A percentile compares a stretch with the other conserved stretches of the same genome.
These are phyloP conservation scores for Rhyacophila brunnea DNA, from an alignment of 1,140 invertebrate species.

Conservation along the genomic window DNA sequence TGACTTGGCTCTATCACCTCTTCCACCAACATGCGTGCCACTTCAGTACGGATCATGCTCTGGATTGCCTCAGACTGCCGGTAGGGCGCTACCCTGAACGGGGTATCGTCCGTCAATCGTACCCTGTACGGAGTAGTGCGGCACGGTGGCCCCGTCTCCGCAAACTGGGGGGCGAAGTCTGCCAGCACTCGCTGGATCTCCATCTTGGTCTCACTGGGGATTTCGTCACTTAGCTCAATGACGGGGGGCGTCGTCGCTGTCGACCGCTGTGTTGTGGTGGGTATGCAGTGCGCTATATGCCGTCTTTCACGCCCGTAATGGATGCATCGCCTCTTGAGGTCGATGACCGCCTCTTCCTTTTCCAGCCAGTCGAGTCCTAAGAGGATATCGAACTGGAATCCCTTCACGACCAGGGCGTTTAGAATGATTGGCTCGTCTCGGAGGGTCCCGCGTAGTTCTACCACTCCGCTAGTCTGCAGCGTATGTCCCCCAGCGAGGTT, in stretches of 20 bases:
- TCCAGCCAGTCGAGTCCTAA: background rate
- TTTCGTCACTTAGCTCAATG: background rate
- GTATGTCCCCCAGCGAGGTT: too few species aligned
- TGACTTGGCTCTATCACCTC: slow-evolving; percentile 37
- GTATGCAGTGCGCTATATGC: background rate
- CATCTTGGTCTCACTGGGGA: background rate
- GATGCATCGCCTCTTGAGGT: background rate
- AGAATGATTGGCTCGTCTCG: background rate
- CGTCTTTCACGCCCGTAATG: background rate
- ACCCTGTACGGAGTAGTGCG: background rate
- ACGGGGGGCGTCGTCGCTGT: background rate
- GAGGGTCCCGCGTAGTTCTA: background rate
- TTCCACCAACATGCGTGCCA: slow-evolving; percentile 35
- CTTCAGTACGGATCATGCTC: slow-evolving; percentile 5
- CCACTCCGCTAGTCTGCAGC: too few species aligned
- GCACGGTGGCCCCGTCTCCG: background rate
- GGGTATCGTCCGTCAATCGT: background rate
- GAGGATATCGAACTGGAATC: background rate
- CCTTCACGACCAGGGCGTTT: background rate
- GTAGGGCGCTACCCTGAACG: background rate
- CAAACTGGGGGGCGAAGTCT: background rate
- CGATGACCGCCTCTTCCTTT: background rate
- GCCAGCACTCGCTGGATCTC: background rate
- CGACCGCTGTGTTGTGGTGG: too few species aligned
- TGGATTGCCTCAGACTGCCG: background rate